A percentile compares a stretch with the other conserved stretches of the same genome.
phyloP scores from a whole-genome alignment of 1,140 invertebrate genomes.

The Nephila pilipes region DNA sequence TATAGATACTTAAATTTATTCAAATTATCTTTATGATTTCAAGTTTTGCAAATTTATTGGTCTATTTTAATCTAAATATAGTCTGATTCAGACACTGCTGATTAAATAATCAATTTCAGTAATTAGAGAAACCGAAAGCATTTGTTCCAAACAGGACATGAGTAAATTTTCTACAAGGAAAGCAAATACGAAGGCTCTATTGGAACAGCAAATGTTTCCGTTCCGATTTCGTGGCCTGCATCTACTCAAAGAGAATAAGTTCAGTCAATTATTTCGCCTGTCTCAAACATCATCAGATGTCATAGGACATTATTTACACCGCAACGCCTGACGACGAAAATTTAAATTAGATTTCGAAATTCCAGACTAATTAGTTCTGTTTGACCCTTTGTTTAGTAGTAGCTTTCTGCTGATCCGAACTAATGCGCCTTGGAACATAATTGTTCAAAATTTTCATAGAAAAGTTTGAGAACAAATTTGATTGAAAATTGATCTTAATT shows the following conservation, averaged over 20 bases:
- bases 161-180: not conserved
- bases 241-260: not conserved
- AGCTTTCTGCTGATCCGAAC: not conserved
- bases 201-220: not conserved
- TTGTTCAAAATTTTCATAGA: not conserved
- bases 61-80: no score
- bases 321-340: not conserved
- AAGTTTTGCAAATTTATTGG: no score
- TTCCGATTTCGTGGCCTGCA: not conserved
- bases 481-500: not conserved
- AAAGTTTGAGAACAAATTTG: not conserved
- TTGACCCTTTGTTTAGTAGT: not conserved
- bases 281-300: conserved; percentile 3
- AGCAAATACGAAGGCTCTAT: not conserved
- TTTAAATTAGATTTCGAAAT: conserved; percentile 24
- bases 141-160: not conserved
- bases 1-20: no score
- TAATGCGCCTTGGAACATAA: not conserved
- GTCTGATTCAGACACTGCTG: no score
- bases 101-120: not conserved
- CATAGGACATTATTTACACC: conserved; percentile 10
- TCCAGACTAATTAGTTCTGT: conserved; percentile 26
- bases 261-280: conserved; percentile 38
- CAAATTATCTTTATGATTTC: no score
- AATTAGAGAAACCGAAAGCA: not conserved